Percentiles rank a stretch among this genome's conserved stretches.
These are phyloP conservation scores for Toxotes jaculatrix DNA, from an alignment of 2,113 vertebrate species.

Conservation along the genomic window DNA sequence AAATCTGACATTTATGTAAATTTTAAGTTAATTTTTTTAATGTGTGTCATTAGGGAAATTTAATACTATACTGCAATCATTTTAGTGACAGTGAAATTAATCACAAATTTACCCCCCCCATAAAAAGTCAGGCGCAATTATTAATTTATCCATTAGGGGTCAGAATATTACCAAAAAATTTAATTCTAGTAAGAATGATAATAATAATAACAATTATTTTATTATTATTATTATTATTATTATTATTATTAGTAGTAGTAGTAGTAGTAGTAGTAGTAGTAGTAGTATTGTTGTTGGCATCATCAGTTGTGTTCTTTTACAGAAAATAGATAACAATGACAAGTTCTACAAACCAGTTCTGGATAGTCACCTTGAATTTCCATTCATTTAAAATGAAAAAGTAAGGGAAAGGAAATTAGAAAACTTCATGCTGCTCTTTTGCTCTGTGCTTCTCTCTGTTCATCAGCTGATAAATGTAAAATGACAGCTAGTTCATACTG, in stretches of 20 bases:
- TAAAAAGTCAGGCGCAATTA: constrained; percentile 29
- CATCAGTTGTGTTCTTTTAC: too few species aligned
- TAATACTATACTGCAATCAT: too few species aligned
- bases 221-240: not conserved
- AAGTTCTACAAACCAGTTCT: not conserved
- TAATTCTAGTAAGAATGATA: not conserved
- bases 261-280: not conserved
- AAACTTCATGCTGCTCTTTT: not conserved
- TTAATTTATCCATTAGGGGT: constrained; percentile 49
- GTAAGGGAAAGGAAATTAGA: not conserved
- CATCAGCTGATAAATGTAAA: not conserved
- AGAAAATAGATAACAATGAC: not conserved
- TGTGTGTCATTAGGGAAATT: too few species aligned
- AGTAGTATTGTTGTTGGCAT: too few species aligned
- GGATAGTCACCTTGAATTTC: not conserved
- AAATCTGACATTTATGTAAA: not conserved
- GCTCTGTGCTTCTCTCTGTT: not conserved
- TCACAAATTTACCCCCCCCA: fast-evolving
- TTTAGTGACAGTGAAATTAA: not conserved
- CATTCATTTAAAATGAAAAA: not conserved
- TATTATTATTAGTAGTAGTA: not conserved
- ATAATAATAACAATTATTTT: not conserved
- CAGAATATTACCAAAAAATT: constrained; percentile 36
- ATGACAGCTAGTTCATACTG: not conserved
- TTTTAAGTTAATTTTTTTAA: too few species aligned